A percentile compares a stretch with the other conserved stretches of the same genome.
phyloP scores from a whole-genome alignment of 2,113 vertebrate species.

The Suricata suricatta region DNA sequence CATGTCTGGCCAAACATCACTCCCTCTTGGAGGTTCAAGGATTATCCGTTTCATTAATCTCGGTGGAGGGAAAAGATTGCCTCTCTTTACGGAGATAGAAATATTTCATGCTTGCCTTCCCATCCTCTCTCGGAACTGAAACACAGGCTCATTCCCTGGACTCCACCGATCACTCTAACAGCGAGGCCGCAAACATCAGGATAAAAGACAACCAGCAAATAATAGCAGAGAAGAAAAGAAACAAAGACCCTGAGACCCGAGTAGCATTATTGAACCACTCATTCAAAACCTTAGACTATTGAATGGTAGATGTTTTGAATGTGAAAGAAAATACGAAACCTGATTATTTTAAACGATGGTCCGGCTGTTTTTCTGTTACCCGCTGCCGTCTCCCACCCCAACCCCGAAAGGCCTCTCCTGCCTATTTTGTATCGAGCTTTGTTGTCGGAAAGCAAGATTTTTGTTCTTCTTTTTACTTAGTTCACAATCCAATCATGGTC shows the following conservation, averaged over 20 bases:
- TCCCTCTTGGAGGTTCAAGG: not conserved
- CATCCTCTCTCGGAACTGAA: not conserved
- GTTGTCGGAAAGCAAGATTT: not conserved
- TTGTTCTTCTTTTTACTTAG: not conserved
- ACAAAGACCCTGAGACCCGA: not conserved
- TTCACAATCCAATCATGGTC: not conserved
- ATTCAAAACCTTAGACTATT: not conserved
- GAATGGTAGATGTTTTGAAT: not conserved
- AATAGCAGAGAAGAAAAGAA: not conserved
- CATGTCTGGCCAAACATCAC: not conserved
- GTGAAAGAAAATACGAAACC: not conserved
- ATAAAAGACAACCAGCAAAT: not conserved
- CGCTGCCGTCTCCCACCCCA: no score
- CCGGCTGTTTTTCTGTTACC: not conserved
- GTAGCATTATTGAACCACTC: not conserved
- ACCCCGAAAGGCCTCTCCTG: not conserved
- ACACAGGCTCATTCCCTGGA: not conserved
- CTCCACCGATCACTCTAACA: not conserved
- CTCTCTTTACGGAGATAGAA: not conserved
- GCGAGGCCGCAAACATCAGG: accelerated
- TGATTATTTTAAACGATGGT: not conserved
- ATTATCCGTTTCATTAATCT: not conserved
- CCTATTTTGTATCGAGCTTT: not conserved
- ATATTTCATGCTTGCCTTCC: not conserved
- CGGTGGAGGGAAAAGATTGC: not conserved